Evolutionary conservation across 2,113 vertebrate genomes (phyloP), one percentile per base, ranked within the genome.

Genomic region (Pipra filicauda): DNA sequence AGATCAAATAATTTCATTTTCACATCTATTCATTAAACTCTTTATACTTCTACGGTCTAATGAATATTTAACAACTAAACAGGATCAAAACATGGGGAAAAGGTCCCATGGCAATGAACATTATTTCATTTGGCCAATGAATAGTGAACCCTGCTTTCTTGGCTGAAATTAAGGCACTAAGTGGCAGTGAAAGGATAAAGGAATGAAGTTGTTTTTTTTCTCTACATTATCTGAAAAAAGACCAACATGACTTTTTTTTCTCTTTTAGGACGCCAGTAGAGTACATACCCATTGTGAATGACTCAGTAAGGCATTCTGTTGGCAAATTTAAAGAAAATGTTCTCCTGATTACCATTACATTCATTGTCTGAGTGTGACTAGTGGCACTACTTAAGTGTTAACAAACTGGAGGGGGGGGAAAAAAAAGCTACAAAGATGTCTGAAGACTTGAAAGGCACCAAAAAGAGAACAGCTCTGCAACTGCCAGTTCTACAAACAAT

Each of bases 121-220:
- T 95, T 64, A 67, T 95, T 97, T 96, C 95, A 97, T 96, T 97
- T 98, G 96, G 97, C 95, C 96, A 96, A 17, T 94, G 89, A 97
- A 94, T 94, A 97, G 96, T 93, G 96, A 98, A 97, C 92, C 96
- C 97, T 98, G 97, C 96, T 97, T 98, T 97, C 97, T 97, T 97
- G 96, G 96, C 82, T 97, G 97, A 97, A 97, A 95, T 96, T 98
- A 98, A 98, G 98, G 98, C 98, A 98, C 98, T 98, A 98, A 97
- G 96, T 96, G 98, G 98, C 97, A 97, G 96, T 96, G 87, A 98
- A 97, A 98, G 55, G 94, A 97, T 86, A 97, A 93, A 96, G 86
- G 96, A 93, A 94, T 91, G 94, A 96, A 46, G 55, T 28, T 72
- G 33, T 78, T 77, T 86, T 89, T 23, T 49, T 51, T 15, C 7